Percentiles rank a stretch among this genome's conserved stretches.
These are phyloP conservation scores for Etia nguti DNA, from an alignment of 2,113 vertebrate genomes.

Conservation along the genomic window DNA sequence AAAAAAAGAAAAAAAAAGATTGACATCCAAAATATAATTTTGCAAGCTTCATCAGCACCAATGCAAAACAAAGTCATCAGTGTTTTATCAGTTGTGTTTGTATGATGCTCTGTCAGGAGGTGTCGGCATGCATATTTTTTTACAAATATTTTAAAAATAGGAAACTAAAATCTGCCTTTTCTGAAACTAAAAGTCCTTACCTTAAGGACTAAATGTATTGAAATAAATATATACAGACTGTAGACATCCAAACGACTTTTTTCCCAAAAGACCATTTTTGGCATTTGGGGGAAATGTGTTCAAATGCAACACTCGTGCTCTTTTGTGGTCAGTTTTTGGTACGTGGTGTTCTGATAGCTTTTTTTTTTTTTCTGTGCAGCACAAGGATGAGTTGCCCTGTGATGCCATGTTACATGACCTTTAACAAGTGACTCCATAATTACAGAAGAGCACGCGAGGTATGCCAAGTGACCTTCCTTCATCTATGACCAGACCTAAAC, in stretches of 20 bases:
- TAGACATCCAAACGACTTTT: background rate
- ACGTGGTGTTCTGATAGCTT: background rate
- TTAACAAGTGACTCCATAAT: slow-evolving; percentile 60
- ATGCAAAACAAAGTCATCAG: background rate
- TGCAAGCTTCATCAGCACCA: background rate
- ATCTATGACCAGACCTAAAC: slow-evolving; percentile 55
- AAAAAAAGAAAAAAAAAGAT: slow-evolving; percentile 9
- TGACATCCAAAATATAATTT: slow-evolving; percentile 15
- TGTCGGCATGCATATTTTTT: background rate
- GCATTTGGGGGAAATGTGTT: background rate
- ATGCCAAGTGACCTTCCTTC: slow-evolving; percentile 55
- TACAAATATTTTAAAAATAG: background rate
- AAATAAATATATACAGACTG: background rate
- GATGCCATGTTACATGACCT: slow-evolving; percentile 60
- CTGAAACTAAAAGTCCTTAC: fast-evolving
- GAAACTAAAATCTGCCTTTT: background rate
- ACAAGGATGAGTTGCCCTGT: slow-evolving; percentile 19
- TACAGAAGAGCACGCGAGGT: slow-evolving; percentile 52
- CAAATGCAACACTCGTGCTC: background rate
- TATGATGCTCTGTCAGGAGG: background rate
- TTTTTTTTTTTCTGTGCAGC: background rate
- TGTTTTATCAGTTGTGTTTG: background rate
- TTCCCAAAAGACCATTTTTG: background rate
- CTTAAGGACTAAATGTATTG: background rate
- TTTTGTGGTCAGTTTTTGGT: background rate